Conservation (phyloP, 2,113 vertebrate genomes). For the Pseudois nayaur region DNA sequence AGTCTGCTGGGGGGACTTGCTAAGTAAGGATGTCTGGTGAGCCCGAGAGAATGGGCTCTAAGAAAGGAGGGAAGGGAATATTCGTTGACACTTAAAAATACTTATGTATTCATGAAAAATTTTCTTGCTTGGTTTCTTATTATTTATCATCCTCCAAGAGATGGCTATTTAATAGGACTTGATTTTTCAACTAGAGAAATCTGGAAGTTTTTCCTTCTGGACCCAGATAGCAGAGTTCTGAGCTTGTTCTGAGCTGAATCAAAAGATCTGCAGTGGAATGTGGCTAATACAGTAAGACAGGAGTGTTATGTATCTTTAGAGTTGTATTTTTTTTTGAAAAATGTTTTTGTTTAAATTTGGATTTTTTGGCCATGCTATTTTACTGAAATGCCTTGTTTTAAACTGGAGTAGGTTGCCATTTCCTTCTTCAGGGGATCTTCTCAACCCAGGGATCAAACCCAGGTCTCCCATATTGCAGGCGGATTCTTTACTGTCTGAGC, state of each 20-base stretch:
- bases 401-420: neutral
- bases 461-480: neutral
- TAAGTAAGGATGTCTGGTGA: neutral
- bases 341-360: neutral
- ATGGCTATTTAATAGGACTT: neutral
- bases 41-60: neutral
- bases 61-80: neutral
- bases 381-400: neutral
- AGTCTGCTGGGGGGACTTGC: neutral
- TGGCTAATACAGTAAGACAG: neutral
- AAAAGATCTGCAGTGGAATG: neutral
- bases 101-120: neutral
- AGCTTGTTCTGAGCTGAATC: neutral
- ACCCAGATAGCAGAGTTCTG: neutral
- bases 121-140: neutral
- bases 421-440: neutral
- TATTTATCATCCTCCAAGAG: neutral
- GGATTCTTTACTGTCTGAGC: neutral
- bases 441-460: neutral
- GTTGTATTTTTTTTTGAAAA: neutral
- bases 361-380: neutral
- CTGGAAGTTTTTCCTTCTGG: neutral
- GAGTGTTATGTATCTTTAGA: neutral
- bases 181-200: neutral
- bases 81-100: neutral